Evolutionary conservation across 2,888 invertebrate species (phyloP), one percentile per base, ranked within the genome.

Genomic region (Cantharis nigra): DNA sequence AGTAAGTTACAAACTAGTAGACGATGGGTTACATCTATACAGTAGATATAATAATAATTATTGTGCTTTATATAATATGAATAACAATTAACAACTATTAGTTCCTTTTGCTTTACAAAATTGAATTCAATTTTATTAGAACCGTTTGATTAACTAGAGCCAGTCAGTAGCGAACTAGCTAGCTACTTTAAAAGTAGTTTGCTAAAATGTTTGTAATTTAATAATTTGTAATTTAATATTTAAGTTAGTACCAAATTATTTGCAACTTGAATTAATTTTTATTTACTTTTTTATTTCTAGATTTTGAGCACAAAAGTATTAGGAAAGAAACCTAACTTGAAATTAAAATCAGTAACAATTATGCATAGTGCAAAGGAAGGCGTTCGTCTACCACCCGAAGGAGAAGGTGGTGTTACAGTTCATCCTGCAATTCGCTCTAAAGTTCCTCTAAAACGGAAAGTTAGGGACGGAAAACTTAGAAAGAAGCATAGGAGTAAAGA

Each of bases 321-420:
- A 85, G 95, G 96, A 85, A 96, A 96, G 84, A 92, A 93, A 81
- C 92, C 93, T 80, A 94, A 94, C 89, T 91, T 93, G 88, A 96
- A 96, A 89, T 91, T 95, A 84, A 96, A 96, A 89, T 94, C 95
- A 18, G 93, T 96, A 83, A 96, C 96, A 84, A 96, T 96, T 87
- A 95, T 96, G 86, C 96, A 96, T 91, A 96, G 95, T 87, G 95
- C 96, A 83, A 95, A 96, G 78, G 96, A 96, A 90, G 96, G 96
- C 80, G 96, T 96, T 80, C 92, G 96, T 26, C 90, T 96, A 82
- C 95, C 96, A 64, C 89, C 91, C 75, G 91, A 91, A 79, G 94
- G 94, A 79, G 93, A 94, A 80, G 92, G 92, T 81, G 86, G 87
- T 78, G 91, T 94, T 49, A 96, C 95, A 80, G 94, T 97, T 2